phyloP scores from a whole-genome alignment of 2,888 invertebrate genomes.

The Eulithis testata region DNA sequence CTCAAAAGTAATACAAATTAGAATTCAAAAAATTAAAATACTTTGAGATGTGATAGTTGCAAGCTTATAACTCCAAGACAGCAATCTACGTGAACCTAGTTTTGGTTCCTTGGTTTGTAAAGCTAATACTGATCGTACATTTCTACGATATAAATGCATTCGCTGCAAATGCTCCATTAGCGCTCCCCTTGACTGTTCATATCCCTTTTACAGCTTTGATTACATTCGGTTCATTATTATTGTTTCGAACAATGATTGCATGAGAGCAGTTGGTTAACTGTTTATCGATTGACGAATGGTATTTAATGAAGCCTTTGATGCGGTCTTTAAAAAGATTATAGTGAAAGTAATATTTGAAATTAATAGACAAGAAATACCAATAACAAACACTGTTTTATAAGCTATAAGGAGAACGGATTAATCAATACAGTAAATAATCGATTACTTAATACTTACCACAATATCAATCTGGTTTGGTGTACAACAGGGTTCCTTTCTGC shows the following conservation, averaged over 20 bases:
- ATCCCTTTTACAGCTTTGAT: constrained; percentile 36
- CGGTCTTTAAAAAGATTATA: constrained; percentile 1
- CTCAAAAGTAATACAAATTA: too few relatives aligned
- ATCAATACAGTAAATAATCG: too few relatives aligned
- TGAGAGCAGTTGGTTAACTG: constrained; percentile 21
- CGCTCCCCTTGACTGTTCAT: constrained; percentile 37
- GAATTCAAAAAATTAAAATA: too few relatives aligned
- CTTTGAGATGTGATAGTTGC: too few relatives aligned
- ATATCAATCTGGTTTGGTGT: constrained; percentile 10
- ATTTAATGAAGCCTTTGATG: constrained; percentile 23
- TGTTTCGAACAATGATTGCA: constrained; percentile 23
- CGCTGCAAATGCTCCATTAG: constrained; percentile 44
- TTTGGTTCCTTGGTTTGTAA: constrained; percentile 4
- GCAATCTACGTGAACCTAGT: neutral
- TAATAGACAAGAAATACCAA: neutral
- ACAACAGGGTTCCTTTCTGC: constrained; percentile 12
- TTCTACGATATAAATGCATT: constrained; percentile 43
- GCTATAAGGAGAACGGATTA: neutral
- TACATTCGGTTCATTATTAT: constrained; percentile 39
- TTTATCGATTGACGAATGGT: constrained; percentile 17
- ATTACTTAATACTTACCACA: too few relatives aligned
- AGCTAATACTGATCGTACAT: constrained; percentile 10
- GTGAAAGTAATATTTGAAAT: neutral
- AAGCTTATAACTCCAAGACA: too few relatives aligned
- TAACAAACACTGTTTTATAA: neutral